Conservation (phyloP, 2,113 vertebrate species). For the Eurypyga helias region DNA sequence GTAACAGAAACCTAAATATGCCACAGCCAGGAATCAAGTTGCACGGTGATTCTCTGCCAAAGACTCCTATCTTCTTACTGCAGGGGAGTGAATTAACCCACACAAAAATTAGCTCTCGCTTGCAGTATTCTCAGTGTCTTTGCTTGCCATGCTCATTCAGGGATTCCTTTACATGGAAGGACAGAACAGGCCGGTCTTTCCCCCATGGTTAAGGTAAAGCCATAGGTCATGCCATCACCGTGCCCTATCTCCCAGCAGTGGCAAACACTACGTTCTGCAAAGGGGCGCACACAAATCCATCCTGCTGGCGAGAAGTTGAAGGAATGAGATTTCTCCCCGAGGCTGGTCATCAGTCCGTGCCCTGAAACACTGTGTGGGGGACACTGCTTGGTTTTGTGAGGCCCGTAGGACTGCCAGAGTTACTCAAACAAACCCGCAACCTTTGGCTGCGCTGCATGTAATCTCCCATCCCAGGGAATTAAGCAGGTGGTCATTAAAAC, state of each 20-base stretch:
- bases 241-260: not conserved
- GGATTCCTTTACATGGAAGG: accelerated
- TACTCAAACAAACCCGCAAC: not conserved
- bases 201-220: not conserved
- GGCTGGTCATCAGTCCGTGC: not conserved
- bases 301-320: not conserved
- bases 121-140: not conserved
- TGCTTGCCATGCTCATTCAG: not conserved
- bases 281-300: not conserved
- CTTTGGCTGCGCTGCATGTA: not conserved
- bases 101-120: not conserved
- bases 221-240: not conserved
- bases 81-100: not conserved
- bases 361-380: not conserved
- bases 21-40: not conserved
- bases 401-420: not conserved
- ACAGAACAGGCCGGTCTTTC: not conserved
- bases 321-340: not conserved
- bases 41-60: not conserved
- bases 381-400: not conserved
- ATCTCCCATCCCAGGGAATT: slow-evolving; percentile 22
- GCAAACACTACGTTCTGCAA: not conserved
- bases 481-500: slow-evolving; percentile 45
- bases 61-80: not conserved
- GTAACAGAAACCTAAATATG: slow-evolving; percentile 35